Percentiles rank a stretch among this genome's conserved stretches.
These are phyloP conservation scores for Drosophila pachea DNA, from an alignment of 1,140 invertebrate genomes.

Conservation along the genomic window DNA sequence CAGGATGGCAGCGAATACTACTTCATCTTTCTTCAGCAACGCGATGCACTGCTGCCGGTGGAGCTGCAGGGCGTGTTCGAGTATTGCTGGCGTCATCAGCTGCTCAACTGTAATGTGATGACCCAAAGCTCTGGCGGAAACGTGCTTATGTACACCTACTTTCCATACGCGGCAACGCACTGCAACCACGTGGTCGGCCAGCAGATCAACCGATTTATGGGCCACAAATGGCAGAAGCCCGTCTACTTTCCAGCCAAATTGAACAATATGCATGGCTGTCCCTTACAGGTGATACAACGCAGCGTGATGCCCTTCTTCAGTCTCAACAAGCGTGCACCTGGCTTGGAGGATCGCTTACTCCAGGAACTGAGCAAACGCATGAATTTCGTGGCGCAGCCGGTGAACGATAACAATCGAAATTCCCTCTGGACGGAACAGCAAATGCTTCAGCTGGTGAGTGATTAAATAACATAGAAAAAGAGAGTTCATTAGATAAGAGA, in stretches of 20 bases:
- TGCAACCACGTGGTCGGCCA: slow-evolving; percentile 22
- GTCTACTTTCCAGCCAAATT: slow-evolving; percentile 55
- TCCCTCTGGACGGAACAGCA: slow-evolving; percentile 34
- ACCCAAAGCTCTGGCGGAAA: slow-evolving; percentile 48
- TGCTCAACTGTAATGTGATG: slow-evolving; percentile 63
- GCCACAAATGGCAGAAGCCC: slow-evolving; percentile 28
- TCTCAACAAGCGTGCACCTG: neutral
- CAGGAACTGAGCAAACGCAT: slow-evolving; percentile 39
- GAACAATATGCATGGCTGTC: slow-evolving; percentile 47
- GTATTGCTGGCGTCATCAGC: slow-evolving; percentile 60
- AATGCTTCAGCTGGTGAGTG: slow-evolving; percentile 34
- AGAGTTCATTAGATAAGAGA: neutral
- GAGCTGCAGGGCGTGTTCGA: slow-evolving; percentile 60
- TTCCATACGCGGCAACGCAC: slow-evolving; percentile 37
- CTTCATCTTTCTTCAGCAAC: slow-evolving; percentile 59
- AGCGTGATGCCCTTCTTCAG: slow-evolving; percentile 37
- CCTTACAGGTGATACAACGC: slow-evolving; percentile 36
- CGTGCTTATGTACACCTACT: slow-evolving; percentile 56
- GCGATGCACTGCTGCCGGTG: slow-evolving; percentile 32
- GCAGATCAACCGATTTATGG: slow-evolving; percentile 50
- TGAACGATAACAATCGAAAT: slow-evolving; percentile 10
- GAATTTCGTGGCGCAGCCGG: slow-evolving; percentile 45
- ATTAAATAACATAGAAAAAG: neutral
- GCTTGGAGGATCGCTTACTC: slow-evolving; percentile 40
- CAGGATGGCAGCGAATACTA: slow-evolving; percentile 56